Evolutionary conservation across 2,888 invertebrate genomes (phyloP).

Genomic region (Plagodis pulveraria): DNA sequence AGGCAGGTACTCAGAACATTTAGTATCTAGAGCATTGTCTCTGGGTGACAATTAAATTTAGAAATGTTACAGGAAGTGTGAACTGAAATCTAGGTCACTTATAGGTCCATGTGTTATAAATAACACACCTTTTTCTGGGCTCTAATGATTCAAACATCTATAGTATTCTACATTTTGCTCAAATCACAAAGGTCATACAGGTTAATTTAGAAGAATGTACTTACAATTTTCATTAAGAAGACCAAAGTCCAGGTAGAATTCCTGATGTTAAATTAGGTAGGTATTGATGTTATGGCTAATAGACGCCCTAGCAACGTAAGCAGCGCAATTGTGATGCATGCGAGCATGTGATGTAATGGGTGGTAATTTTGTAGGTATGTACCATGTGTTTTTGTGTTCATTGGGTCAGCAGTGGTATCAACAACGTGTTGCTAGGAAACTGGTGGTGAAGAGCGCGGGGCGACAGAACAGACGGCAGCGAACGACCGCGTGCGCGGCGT

Average conservation of each 20-base stretch:
- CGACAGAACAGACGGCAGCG: slow-evolving; percentile 19
- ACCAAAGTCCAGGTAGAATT: slow-evolving; percentile 41
- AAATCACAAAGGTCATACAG: slow-evolving; percentile 30
- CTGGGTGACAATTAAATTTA: slow-evolving; percentile 68
- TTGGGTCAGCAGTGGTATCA: slow-evolving; percentile 79
- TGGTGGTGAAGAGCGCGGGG: slow-evolving; percentile 44
- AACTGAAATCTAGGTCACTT: slow-evolving; percentile 67
- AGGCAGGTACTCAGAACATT: slow-evolving; percentile 34
- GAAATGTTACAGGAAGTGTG: slow-evolving; percentile 69
- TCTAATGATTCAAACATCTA: slow-evolving; percentile 5
- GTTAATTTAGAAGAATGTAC: slow-evolving; percentile 24
- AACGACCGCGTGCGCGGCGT: slow-evolving; percentile 48
- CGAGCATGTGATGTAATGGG: slow-evolving; percentile 74
- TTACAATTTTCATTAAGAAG: slow-evolving; percentile 34
- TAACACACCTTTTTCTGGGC: slow-evolving; percentile 19
- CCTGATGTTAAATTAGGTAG: slow-evolving; percentile 33
- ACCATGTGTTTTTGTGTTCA: slow-evolving; percentile 81
- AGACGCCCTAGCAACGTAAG: slow-evolving; percentile 65
- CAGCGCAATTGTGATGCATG: slow-evolving; percentile 58
- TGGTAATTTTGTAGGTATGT: slow-evolving; percentile 44
- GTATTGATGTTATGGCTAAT: slow-evolving; percentile 59
- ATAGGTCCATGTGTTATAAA: slow-evolving; percentile 67
- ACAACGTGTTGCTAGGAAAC: slow-evolving; percentile 84
- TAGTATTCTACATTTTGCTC: slow-evolving; percentile 14
- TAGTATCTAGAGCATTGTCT: slow-evolving; percentile 60